Evolutionary conservation across 2,797 vertebrate species (phyloP), one percentile per base, ranked within the genome.

Genomic region (Rhincodon typus): DNA sequence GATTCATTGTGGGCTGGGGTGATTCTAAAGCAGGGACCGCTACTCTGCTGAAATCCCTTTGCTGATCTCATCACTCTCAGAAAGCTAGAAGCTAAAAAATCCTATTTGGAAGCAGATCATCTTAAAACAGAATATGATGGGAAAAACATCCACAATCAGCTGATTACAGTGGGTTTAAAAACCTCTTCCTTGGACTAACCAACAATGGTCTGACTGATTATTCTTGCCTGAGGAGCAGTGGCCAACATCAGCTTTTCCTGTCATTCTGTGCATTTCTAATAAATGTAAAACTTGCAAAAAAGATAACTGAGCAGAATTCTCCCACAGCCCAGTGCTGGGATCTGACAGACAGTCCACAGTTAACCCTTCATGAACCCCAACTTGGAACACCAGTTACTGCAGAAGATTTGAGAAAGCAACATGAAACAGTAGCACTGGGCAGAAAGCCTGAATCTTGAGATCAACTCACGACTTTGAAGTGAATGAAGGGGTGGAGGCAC

Each of bases 391-490:
- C 34, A 95, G 91, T 96, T 50, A 95, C 95, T 96, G 87, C 96
- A 96, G 96, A 96, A 96, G 96, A 95, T 95, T 95, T 95, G 57
- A 95, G 96, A 96, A 96, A 96, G 96, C 96, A 97, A 97, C 27
- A 82, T 96, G 95, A 95, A 96, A 96, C 96, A 72, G 97, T 97
- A 97, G 97, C 94, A 96, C 96, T 96, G 96, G 86, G 96, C 97
- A 96, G 97, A 97, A 97, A 97, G 97, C 97, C 97, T 96, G 93
- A 96, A 97, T 97, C 97, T 97, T 96, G 96, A 53, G 94, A 53
- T 53, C 69, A 77, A 77, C 53, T 66, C 88, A 66, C 57, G 88
- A 66, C 42, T 42, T 94, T 95, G 25, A 95, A 95, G 69, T 50
- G 70, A 57, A 21, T 34, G 70, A 95, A 95, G 69, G 69, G 30